phyloP scores from a whole-genome alignment of 2,797 vertebrate species.

The Capromys pilorides region DNA sequence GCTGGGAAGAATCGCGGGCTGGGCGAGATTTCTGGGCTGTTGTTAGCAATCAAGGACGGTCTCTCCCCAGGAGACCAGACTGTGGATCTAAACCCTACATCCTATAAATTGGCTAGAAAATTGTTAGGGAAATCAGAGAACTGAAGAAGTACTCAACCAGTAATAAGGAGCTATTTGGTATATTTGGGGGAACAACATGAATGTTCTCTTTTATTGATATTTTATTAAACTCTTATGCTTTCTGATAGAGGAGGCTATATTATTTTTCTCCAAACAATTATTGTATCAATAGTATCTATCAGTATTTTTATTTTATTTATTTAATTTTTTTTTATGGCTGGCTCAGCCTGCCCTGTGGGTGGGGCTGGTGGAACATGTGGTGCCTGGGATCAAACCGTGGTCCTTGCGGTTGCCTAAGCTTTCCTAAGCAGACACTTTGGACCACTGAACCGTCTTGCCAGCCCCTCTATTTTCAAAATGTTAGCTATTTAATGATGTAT shows the following conservation, averaged over 20 bases:
- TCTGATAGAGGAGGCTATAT: not conserved
- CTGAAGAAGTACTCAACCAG: conserved; percentile 24
- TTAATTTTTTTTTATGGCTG: too few relatives aligned
- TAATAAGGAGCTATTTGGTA: not conserved
- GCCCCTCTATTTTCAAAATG: not conserved
- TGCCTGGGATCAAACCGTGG: too few relatives aligned
- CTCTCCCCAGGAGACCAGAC: not conserved
- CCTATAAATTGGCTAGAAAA: conserved; percentile 26
- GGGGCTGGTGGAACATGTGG: too few relatives aligned
- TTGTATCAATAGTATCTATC: not conserved
- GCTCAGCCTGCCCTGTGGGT: too few relatives aligned
- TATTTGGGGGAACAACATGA: not conserved
- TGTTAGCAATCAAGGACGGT: not conserved
- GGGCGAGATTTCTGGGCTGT: not conserved
- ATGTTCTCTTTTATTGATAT: too few relatives aligned
- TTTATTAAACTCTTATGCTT: not conserved
- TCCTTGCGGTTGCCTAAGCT: too few relatives aligned
- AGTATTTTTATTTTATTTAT: not conserved
- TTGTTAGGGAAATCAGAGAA: not conserved
- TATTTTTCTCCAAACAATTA: not conserved
- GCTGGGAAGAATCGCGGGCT: not conserved
- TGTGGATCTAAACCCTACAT: not conserved
- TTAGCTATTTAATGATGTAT: conserved; percentile 26
- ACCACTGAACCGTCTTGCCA: too few relatives aligned
- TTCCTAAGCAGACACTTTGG: too few relatives aligned